These are phyloP conservation scores for Uloborus plumipes DNA, from an alignment of 2,888 invertebrate species.

Conservation along the genomic window DNA sequence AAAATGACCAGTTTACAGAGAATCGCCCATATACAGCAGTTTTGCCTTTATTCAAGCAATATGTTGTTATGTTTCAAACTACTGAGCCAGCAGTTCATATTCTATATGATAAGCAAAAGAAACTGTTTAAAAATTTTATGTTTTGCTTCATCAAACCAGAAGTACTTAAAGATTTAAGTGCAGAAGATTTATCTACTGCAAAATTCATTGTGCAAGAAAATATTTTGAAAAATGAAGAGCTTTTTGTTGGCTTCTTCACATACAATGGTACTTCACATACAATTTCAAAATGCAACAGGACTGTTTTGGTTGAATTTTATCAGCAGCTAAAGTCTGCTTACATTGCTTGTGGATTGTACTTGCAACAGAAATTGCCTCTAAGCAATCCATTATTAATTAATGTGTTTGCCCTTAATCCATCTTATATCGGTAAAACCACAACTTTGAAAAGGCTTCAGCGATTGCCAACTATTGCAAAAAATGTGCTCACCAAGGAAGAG, in stretches of 20 bases:
- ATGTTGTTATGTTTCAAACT: background rate
- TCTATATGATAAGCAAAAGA: background rate
- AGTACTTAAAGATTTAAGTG: conserved; percentile 5
- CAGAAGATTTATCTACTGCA: background rate
- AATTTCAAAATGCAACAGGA: background rate
- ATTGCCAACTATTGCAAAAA: background rate
- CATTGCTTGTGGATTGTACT: background rate
- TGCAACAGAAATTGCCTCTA: background rate
- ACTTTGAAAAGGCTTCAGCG: background rate
- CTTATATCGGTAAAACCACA: background rate
- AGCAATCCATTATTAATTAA: background rate
- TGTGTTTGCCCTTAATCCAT: background rate
- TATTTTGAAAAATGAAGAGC: background rate
- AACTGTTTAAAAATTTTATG: background rate
- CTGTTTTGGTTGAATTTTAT: background rate
- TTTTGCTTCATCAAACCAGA: background rate
- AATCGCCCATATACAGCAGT: background rate
- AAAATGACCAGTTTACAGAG: no score
- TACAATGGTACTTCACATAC: background rate
- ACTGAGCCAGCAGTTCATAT: background rate
- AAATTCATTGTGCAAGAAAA: background rate
- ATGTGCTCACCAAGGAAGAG: background rate
- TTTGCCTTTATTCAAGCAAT: background rate
- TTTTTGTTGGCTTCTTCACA: background rate
- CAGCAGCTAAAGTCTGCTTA: background rate